A percentile compares a stretch with the other conserved stretches of the same genome.
phyloP scores from a whole-genome alignment of 2,888 invertebrate species.

The Rhorus exstirpatorius region DNA sequence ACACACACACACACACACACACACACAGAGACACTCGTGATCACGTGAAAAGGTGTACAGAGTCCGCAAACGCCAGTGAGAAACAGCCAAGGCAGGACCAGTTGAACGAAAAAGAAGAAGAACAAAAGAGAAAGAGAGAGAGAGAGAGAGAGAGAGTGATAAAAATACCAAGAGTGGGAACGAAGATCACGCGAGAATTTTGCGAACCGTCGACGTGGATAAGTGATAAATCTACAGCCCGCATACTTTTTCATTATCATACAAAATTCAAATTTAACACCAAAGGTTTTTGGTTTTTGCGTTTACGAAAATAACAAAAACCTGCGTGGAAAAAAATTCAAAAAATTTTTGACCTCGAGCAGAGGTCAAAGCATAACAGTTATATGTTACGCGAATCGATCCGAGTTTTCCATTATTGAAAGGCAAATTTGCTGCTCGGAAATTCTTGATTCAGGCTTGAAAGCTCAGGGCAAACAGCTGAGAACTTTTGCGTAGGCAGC shows the following conservation, averaged over 20 bases:
- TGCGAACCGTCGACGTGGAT: conserved; percentile 17
- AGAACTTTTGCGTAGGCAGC: too few species aligned
- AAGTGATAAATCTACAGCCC: not conserved
- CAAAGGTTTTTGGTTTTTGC: not conserved
- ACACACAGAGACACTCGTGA: conserved; percentile 37
- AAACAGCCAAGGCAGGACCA: conserved; percentile 48
- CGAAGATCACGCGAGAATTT: conserved; percentile 21
- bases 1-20: conserved; percentile 30
- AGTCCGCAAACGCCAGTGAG: conserved; percentile 57
- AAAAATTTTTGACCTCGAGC: too few species aligned
- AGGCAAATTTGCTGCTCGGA: not conserved
- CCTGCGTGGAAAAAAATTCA: not conserved
- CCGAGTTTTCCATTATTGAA: too few species aligned
- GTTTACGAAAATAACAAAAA: not conserved
- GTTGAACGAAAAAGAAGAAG: conserved; percentile 34
- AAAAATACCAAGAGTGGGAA: conserved; percentile 32
- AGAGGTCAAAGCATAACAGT: too few species aligned
- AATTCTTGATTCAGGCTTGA: not conserved
- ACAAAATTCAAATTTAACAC: not conserved
- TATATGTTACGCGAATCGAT: too few species aligned
- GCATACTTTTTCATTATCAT: not conserved
- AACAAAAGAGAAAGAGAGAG: conserved; percentile 22
- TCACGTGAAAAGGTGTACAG: conserved; percentile 70
- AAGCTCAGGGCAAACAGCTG: too few species aligned
- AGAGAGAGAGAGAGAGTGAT: conserved; percentile 22